Percentiles rank a stretch among this genome's conserved stretches.
phyloP scores from a whole-genome alignment of 92 coral and sea anemone genomes.

The Palythoa grandis region DNA sequence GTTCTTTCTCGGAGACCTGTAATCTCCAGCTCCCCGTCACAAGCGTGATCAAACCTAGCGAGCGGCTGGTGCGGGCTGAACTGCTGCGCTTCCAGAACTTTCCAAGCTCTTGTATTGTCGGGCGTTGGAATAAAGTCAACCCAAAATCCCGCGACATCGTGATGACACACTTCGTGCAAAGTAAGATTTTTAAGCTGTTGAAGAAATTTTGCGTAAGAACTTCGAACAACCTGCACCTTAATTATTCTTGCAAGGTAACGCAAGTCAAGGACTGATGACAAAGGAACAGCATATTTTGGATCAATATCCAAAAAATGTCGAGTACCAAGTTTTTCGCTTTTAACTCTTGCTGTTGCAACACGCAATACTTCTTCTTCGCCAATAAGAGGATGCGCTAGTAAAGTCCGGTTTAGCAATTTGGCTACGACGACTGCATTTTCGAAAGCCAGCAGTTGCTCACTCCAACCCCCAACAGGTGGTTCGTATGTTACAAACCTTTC shows the following conservation, averaged over 20 bases:
- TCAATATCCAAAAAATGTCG: constrained; percentile 58
- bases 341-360: constrained; percentile 39
- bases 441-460: constrained; percentile 81
- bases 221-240: constrained; percentile 35
- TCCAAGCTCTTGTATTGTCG: constrained; percentile 70
- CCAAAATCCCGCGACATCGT: constrained; percentile 73
- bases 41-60: constrained; percentile 47
- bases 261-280: constrained; percentile 73
- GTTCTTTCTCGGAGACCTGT: constrained; percentile 41
- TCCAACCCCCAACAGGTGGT: constrained; percentile 91
- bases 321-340: constrained; percentile 58
- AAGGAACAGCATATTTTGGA: constrained; percentile 68
- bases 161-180: constrained; percentile 72
- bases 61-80: constrained; percentile 48
- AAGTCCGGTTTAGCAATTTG: constrained; percentile 74
- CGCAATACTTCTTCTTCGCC: constrained; percentile 75
- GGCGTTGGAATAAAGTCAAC: constrained; percentile 81
- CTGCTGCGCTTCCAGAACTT: constrained; percentile 67
- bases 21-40: constrained; percentile 71
- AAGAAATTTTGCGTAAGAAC: constrained; percentile 56
- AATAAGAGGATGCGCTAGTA: constrained; percentile 76
- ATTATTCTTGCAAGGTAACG: constrained; percentile 54
- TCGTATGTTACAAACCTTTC: constrained; percentile 78
- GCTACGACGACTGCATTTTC: constrained; percentile 86
- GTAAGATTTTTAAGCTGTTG: constrained; percentile 51